Evolutionary conservation across 53 echinoderm and acorn worm genomes (phyloP).

Genomic region (Paracentrotus lividus): DNA sequence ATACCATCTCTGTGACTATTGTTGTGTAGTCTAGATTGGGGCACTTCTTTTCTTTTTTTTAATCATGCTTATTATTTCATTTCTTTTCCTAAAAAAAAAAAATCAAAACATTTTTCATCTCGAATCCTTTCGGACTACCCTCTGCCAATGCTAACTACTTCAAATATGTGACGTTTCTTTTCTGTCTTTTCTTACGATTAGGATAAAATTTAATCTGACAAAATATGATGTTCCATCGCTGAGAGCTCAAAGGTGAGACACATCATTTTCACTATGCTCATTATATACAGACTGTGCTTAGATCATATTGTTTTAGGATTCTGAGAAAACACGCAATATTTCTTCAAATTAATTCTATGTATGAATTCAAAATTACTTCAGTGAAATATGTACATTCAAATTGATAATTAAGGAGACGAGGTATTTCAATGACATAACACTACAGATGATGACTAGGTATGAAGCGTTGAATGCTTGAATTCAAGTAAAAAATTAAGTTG

Average conservation of each 20-base stretch:
- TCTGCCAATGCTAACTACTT: background rate
- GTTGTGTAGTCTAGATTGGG: background rate
- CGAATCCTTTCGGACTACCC: background rate
- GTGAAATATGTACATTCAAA: background rate
- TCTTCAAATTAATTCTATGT: background rate
- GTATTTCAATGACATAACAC: background rate
- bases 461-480: background rate
- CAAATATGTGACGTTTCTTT: too few species aligned
- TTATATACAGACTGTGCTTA: background rate
- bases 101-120: background rate
- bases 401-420: background rate
- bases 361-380: background rate
- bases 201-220: background rate
- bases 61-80: background rate
- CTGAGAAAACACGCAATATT: background rate
- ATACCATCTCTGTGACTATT: background rate
- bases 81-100: background rate
- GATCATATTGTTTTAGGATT: background rate
- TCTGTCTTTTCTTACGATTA: background rate
- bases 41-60: background rate
- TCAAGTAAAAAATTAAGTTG: background rate
- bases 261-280: background rate
- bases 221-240: background rate
- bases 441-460: background rate
- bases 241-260: background rate